Evolutionary conservation across 2,113 vertebrate species (phyloP).

Genomic region (Oplegnathus fasciatus): DNA sequence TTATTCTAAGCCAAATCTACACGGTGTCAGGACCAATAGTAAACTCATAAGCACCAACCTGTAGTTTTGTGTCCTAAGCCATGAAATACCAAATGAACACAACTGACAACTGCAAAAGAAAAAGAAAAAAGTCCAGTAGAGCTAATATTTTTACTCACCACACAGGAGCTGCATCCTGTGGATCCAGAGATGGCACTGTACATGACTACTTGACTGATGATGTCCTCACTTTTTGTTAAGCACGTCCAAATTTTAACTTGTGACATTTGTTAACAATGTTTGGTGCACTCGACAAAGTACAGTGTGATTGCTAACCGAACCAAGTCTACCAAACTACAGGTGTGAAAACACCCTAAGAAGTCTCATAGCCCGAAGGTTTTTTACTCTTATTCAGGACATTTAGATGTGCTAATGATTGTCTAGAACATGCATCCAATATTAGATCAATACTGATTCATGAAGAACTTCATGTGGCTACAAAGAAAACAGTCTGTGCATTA

Average conservation of each 20-base stretch:
- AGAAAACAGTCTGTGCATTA: background rate
- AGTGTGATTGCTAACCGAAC: too few species aligned
- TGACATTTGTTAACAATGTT: too few species aligned
- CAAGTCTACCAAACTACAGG: too few species aligned
- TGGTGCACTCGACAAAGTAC: too few species aligned
- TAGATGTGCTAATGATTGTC: conserved; percentile 24
- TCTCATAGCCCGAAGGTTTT: background rate
- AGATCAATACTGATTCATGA: conserved; percentile 30
- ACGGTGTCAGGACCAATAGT: background rate
- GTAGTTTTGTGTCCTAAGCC: background rate
- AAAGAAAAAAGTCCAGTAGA: background rate
- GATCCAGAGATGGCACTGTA: background rate
- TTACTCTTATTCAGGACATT: background rate
- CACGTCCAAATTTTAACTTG: too few species aligned
- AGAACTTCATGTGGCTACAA: background rate
- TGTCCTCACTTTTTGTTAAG: too few species aligned
- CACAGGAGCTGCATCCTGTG: background rate
- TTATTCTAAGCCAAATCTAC: too few species aligned
- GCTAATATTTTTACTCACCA: background rate
- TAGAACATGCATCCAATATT: conserved; percentile 10
- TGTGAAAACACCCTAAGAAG: too few species aligned
- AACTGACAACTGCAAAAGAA: background rate
- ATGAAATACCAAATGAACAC: background rate
- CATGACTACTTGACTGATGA: background rate
- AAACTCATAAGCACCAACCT: background rate